Evolutionary conservation across 1,140 invertebrate species (phyloP), one percentile per base, ranked within the genome.

Genomic region (Ruditapes philippinarum): DNA sequence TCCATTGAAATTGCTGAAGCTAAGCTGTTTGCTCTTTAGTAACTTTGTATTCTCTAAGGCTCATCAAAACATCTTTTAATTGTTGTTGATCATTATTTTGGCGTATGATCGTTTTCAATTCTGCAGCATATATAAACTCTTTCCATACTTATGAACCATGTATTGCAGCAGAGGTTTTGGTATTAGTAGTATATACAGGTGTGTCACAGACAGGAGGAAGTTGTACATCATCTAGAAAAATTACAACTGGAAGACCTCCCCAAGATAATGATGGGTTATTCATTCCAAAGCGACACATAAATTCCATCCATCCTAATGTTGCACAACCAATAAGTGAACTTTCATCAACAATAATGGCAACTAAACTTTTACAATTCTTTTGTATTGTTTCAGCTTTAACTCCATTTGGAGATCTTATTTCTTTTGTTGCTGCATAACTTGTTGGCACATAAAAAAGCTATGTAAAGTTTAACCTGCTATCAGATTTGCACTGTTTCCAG

Each of bases 221-320:
- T 40, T 90, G 89, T 4, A 91, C 90, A 85, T 89, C 83, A 84
- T 90, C 90, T 25, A 19, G 38, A 60, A 5, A 49, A 92, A 92
- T 73, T 25, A 92, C 91, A 42, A 92, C 87, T n/a, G 91, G 86
- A 19, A 90, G 14, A 22, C 89, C 89, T 28, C 89, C 91, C 90
- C 83, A 92, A 31, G 81, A 81, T 84, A 82, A 25, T 54, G 36
- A 31, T 5, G 33, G 85, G 45, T 88, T 83, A 9, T 36, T 19
- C 28, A 87, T 70, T 31, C 79, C 90, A 89, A 65, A 84, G 38
- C 76, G 28, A 70, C 85, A 87, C 54, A 62, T 40, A 82, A 86
- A 91, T 40, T 89, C 85, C 90, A 92, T 91, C 91, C 76, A 89
- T 5, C 85, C 88, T n/a, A 92, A 74, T 62, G n/a, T 87, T 68